Conservation (phyloP, 2,113 vertebrate species). For the Neogale vison region DNA sequence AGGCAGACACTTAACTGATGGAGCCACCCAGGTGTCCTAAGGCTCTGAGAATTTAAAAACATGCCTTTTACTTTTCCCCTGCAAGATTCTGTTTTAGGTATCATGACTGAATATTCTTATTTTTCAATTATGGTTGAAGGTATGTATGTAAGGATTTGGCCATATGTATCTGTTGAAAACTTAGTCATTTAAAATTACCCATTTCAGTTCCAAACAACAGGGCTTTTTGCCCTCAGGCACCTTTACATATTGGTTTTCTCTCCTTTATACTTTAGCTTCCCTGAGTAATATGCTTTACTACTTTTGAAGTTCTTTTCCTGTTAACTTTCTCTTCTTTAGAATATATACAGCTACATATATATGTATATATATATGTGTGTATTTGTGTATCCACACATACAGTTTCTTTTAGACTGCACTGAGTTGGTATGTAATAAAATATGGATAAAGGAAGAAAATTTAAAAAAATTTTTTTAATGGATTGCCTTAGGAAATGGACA, state of each 20-base stretch:
- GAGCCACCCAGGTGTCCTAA: too few relatives aligned
- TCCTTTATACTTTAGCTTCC: neutral
- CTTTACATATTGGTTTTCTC: neutral
- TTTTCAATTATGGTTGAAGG: conserved; percentile 2
- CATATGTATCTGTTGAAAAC: neutral
- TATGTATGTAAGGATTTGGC: neutral
- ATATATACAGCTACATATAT: neutral
- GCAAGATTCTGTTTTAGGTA: neutral
- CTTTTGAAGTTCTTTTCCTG: neutral
- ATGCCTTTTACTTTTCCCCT: neutral
- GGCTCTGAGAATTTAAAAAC: neutral
- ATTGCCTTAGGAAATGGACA: neutral
- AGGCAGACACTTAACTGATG: too few relatives aligned
- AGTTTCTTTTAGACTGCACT: neutral
- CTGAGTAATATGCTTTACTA: neutral
- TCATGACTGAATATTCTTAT: neutral
- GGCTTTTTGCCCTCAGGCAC: neutral
- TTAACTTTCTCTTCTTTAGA: neutral
- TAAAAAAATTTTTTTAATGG: neutral
- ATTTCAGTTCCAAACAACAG: neutral
- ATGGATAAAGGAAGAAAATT: neutral
- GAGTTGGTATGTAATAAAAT: neutral
- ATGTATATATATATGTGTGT: neutral
- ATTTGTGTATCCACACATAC: too few relatives aligned
- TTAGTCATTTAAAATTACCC: neutral